Conservation (phyloP, 37 sponge, comb jelly and placozoan genomes). For the Petrosia ficiformis region DNA sequence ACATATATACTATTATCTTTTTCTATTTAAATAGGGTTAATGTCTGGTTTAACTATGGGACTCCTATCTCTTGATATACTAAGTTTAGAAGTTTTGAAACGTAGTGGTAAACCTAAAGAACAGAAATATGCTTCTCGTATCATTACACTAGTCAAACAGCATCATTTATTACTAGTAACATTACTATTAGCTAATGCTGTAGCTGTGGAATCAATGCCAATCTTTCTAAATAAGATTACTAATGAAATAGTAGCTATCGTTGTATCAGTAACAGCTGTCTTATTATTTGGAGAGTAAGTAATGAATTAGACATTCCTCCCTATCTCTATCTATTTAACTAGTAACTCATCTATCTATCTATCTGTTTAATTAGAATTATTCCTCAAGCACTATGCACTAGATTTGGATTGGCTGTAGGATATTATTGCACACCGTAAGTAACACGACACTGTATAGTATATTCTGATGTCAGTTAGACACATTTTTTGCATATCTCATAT, state of each 20-base stretch:
- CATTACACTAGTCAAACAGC: slow-evolving; percentile 50
- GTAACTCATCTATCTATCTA: background rate
- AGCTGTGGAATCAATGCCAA: slow-evolving; percentile 84
- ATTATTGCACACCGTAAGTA: slow-evolving; percentile 80
- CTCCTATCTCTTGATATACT: slow-evolving; percentile 80
- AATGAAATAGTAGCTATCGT: slow-evolving; percentile 72
- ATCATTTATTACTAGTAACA: slow-evolving; percentile 80
- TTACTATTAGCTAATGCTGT: slow-evolving; percentile 80
- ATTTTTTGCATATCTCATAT: background rate
- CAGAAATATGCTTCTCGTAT: slow-evolving; percentile 72
- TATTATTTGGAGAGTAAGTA: slow-evolving; percentile 87
- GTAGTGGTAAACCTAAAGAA: slow-evolving; percentile 61
- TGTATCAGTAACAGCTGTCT: slow-evolving; percentile 81
- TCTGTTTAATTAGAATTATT: slow-evolving; percentile 42
- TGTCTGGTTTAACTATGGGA: slow-evolving; percentile 89
- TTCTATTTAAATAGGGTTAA: slow-evolving; percentile 51
- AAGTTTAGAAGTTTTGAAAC: slow-evolving; percentile 59
- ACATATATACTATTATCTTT: background rate
- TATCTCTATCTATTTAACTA: background rate
- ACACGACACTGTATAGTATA: too few species aligned
- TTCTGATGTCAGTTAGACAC: too few species aligned
- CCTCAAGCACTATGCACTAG: slow-evolving; percentile 87
- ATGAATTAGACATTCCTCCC: background rate
- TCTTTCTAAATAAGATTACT: slow-evolving; percentile 73
- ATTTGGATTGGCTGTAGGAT: slow-evolving; percentile 84